Evolutionary conservation across 2,113 vertebrate genomes (phyloP).

Genomic region (Varanus salvator): DNA sequence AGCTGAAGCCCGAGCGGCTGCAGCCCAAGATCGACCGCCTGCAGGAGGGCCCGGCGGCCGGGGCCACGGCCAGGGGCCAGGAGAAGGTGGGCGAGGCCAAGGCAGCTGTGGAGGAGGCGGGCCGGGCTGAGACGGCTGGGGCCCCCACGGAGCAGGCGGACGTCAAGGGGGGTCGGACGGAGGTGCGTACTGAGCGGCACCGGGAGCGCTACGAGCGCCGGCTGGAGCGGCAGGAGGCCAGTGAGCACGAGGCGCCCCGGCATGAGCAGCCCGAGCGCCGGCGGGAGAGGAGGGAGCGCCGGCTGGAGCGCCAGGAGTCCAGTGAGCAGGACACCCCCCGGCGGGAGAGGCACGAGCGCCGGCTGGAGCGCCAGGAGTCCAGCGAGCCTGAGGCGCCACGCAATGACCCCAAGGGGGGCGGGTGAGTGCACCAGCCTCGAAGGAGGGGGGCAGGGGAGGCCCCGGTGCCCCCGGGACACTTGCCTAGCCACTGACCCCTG

Average conservation of each 20-base stretch:
- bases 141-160: constrained; percentile 38
- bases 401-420: constrained; percentile 77
- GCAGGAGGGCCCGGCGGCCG: constrained; percentile 74
- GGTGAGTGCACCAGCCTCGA: background rate
- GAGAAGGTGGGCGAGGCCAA: constrained; percentile 58
- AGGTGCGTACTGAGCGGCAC: constrained; percentile 78
- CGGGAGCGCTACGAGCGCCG: constrained; percentile 78
- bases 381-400: constrained; percentile 87
- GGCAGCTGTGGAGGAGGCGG: constrained; percentile 70
- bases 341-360: constrained; percentile 79
- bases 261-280: constrained; percentile 80
- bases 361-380: constrained; percentile 87
- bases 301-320: constrained; percentile 85
- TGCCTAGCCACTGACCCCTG: too few relatives aligned
- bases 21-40: constrained; percentile 80
- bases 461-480: too few relatives aligned
- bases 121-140: constrained; percentile 19
- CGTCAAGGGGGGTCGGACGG: constrained; percentile 76
- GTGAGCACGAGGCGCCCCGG: constrained; percentile 73
- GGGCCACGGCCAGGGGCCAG: constrained; percentile 26
- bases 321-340: constrained; percentile 73
- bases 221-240: constrained; percentile 81
- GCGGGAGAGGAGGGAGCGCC: constrained; percentile 79
- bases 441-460: too few relatives aligned
- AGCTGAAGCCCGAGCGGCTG: constrained; percentile 83